phyloP scores from a whole-genome alignment of 2,888 invertebrate species.

The Polymixis lichenea region DNA sequence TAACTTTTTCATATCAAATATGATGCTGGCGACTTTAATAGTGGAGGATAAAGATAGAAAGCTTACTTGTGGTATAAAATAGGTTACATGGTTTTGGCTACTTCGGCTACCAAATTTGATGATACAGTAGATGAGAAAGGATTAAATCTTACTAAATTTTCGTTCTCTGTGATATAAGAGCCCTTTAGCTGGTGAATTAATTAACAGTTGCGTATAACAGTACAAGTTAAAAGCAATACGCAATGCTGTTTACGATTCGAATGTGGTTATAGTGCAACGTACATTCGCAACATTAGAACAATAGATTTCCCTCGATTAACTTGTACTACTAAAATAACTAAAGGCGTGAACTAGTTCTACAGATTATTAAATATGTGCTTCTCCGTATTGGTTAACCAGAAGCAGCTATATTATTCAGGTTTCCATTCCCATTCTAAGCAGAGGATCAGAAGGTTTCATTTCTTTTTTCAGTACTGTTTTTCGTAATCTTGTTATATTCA shows the following conservation, averaged over 20 bases:
- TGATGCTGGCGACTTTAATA: background rate
- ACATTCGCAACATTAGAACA: conserved; percentile 42
- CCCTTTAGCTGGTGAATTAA: conserved; percentile 12
- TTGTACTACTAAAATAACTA: background rate
- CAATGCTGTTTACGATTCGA: conserved; percentile 13
- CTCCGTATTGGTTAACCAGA: conserved; percentile 10
- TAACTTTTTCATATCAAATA: conserved; percentile 39
- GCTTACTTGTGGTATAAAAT: background rate
- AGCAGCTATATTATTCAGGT: background rate
- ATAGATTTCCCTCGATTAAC: conserved; percentile 45
- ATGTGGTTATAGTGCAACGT: conserved; percentile 18
- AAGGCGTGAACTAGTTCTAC: conserved; percentile 28
- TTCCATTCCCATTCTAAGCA: background rate
- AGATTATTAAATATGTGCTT: conserved; percentile 22
- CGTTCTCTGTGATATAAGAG: background rate
- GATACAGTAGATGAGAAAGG: background rate
- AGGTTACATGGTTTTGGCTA: background rate
- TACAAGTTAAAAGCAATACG: conserved; percentile 26
- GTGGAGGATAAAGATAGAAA: background rate
- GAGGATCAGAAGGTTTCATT: background rate
- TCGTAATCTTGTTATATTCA: background rate
- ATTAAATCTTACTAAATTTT: background rate
- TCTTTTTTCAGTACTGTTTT: background rate
- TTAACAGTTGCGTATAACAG: conserved; percentile 21
- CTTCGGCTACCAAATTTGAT: background rate